A percentile compares a stretch with the other conserved stretches of the same genome.
phyloP scores from a whole-genome alignment of 2,797 vertebrate species.

The Brachyrhaphis roseni region DNA sequence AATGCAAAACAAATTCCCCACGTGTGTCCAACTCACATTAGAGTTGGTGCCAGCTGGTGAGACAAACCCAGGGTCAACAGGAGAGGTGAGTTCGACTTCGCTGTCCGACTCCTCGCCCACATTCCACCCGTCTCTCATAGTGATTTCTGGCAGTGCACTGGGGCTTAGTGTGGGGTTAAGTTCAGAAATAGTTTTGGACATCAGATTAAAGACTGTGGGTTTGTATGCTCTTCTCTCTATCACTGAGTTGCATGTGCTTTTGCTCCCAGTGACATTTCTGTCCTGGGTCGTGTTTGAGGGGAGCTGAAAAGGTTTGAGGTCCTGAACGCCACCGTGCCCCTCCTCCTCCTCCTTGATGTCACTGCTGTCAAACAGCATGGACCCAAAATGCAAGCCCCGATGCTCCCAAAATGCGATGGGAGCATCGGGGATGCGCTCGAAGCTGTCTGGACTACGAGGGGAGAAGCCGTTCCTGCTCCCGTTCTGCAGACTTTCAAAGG shows the following conservation, averaged over 20 bases:
- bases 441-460: constrained; percentile 72
- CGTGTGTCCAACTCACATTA: constrained; percentile 67
- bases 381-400: constrained; percentile 82
- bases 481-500: constrained; percentile 58
- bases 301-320: constrained; percentile 55
- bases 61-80: constrained; percentile 64
- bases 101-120: constrained; percentile 80
- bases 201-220: constrained; percentile 73
- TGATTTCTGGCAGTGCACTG: constrained; percentile 75
- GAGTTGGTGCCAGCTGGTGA: constrained; percentile 78
- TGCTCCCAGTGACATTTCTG: constrained; percentile 47
- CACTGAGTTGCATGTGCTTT: constrained; percentile 44
- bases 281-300: constrained; percentile 57
- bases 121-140: constrained; percentile 79
- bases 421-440: constrained; percentile 74
- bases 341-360: constrained; percentile 69
- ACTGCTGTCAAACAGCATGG: constrained; percentile 80
- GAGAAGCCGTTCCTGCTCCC: constrained; percentile 77
- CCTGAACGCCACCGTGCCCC: constrained; percentile 50
- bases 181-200: constrained; percentile 80
- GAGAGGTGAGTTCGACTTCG: constrained; percentile 74
- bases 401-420: no score
- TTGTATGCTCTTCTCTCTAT: constrained; percentile 71
- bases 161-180: constrained; percentile 77
- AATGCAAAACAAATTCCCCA: constrained; percentile 1